Conservation (phyloP, 1,140 invertebrate genomes). For the Caerostris darwini region DNA sequence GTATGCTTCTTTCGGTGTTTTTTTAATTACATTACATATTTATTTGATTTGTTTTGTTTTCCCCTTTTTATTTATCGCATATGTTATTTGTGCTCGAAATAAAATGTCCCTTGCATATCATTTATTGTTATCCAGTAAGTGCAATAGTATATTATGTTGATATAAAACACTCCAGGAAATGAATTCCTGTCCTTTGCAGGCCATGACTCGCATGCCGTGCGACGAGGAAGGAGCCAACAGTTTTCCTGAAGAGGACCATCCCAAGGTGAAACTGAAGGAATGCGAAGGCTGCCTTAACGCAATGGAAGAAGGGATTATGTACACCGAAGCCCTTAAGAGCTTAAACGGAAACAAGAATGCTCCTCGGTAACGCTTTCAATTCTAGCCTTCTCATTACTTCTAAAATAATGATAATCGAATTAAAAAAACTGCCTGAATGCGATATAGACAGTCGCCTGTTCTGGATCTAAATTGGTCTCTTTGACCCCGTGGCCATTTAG, state of each 20-base stretch:
- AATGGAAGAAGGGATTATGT: constrained; percentile 44
- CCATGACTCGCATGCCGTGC: neutral
- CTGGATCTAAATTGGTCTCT: too few relatives aligned
- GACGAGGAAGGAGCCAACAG: neutral
- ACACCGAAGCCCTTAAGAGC: constrained; percentile 70
- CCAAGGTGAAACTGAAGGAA: constrained; percentile 65
- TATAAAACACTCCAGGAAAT: too few relatives aligned
- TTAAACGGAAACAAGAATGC: constrained; percentile 71
- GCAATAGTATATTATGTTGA: too few relatives aligned
- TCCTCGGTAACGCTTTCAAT: constrained; percentile 18
- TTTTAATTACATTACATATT: too few relatives aligned
- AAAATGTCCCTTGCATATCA: too few relatives aligned
- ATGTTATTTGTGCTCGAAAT: too few relatives aligned
- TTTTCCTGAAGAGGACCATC: constrained; percentile 5
- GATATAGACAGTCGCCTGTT: neutral
- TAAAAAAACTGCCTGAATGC: neutral
- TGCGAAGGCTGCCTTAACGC: neutral
- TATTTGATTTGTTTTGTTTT: too few relatives aligned
- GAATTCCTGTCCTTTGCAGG: neutral
- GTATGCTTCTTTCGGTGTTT: too few relatives aligned
- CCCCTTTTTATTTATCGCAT: too few relatives aligned
- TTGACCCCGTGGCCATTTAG: too few relatives aligned
- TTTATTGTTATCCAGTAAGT: too few relatives aligned
- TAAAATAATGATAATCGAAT: neutral
- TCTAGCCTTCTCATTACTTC: neutral